Evolutionary conservation across 2,797 vertebrate genomes (phyloP).

Genomic region (Alosa sapidissima): DNA sequence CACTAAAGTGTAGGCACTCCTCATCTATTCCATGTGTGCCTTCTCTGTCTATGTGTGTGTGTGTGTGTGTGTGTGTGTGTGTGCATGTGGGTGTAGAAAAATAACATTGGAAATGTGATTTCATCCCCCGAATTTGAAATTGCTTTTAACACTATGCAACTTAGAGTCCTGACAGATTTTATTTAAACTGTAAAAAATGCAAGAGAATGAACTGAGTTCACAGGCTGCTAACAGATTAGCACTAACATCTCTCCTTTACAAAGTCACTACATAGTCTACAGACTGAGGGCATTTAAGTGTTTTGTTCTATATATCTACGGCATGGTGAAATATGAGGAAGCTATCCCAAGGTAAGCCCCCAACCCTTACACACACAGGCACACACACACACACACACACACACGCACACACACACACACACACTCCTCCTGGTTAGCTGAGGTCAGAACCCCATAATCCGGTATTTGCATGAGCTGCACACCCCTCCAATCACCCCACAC

Average conservation of each 20-base stretch:
- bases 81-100: not conserved
- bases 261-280: not conserved
- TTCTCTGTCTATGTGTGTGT: not conserved
- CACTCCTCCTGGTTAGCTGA: slow-evolving; percentile 1
- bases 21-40: not conserved
- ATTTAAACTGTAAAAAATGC: too few species aligned
- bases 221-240: not conserved
- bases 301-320: not conserved
- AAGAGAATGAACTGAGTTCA: not conserved
- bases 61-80: not conserved
- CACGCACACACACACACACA: slow-evolving; percentile 21
- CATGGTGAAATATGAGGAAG: not conserved
- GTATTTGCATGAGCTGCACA: not conserved
- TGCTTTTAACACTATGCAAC: too few species aligned
- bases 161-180: too few species aligned
- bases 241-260: too few species aligned
- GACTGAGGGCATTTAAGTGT: not conserved
- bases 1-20: too few species aligned
- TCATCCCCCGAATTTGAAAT: too few species aligned
- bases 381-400: slow-evolving; percentile 20
- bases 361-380: slow-evolving; percentile 14
- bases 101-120: too few species aligned
- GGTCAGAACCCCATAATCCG: not conserved
- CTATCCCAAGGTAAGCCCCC: not conserved
- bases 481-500: not conserved